A percentile compares a stretch with the other conserved stretches of the same genome.
These are phyloP conservation scores for Acarapis woodi DNA, from an alignment of 1,140 invertebrate genomes.

Conservation along the genomic window DNA sequence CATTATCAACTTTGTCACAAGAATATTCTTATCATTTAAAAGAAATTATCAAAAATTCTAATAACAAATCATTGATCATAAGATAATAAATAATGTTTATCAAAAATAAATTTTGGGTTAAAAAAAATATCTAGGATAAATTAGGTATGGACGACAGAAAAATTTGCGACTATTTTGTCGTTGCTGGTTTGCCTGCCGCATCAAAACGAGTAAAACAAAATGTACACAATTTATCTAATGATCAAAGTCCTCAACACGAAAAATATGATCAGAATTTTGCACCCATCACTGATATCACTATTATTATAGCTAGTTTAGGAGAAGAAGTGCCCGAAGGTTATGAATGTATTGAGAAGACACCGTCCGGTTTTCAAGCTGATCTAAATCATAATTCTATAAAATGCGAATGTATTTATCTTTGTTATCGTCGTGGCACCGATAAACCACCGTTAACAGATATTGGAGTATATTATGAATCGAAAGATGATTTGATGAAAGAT, in stretches of 20 bases:
- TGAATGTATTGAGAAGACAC: slow-evolving; percentile 50
- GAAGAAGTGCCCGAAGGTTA: slow-evolving; percentile 54
- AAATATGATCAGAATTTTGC: slow-evolving; percentile 19
- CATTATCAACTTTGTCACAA: too few species aligned
- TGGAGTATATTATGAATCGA: slow-evolving; percentile 69
- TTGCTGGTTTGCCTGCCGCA: slow-evolving; percentile 41
- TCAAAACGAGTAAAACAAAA: neutral
- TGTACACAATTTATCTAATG: neutral
- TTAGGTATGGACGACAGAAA: slow-evolving; percentile 19
- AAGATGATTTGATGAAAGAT: slow-evolving; percentile 69
- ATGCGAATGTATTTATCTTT: slow-evolving; percentile 70
- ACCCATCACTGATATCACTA: slow-evolving; percentile 75
- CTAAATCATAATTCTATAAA: slow-evolving; percentile 87
- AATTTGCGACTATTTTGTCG: slow-evolving; percentile 68
- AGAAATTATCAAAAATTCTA: too few species aligned
- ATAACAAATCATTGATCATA: too few species aligned
- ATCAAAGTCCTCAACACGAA: neutral
- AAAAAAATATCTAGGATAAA: too few species aligned
- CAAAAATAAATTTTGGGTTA: too few species aligned
- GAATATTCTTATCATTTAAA: too few species aligned
- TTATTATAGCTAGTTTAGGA: slow-evolving; percentile 62
- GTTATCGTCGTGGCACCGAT: slow-evolving; percentile 61
- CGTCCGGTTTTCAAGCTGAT: slow-evolving; percentile 56
- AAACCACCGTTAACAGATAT: slow-evolving; percentile 91
- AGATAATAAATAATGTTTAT: too few species aligned